Percentiles rank a stretch among this genome's conserved stretches.
phyloP scores from a whole-genome alignment of 2,797 vertebrate species.

The Epinephelus coioides region DNA sequence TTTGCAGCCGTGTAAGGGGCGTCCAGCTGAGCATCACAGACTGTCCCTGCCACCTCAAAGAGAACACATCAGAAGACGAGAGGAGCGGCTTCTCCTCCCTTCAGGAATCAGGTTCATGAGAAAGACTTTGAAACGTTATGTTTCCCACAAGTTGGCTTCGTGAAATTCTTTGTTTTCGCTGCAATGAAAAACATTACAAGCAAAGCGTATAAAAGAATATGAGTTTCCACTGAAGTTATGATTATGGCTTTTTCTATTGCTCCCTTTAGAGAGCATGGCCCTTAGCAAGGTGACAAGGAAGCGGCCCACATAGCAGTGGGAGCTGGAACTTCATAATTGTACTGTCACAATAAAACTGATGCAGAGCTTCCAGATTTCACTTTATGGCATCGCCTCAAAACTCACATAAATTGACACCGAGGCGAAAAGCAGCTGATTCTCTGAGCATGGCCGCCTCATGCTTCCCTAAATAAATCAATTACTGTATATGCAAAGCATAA shows the following conservation, averaged over 20 bases:
- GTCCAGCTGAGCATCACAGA: slow-evolving; percentile 71
- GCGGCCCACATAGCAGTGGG: slow-evolving; percentile 65
- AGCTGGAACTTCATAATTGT: slow-evolving; percentile 80
- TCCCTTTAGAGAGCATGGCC: slow-evolving; percentile 75
- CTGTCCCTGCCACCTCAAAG: slow-evolving; percentile 76
- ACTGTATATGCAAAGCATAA: slow-evolving; percentile 30
- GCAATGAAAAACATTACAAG: slow-evolving; percentile 76
- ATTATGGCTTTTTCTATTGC: slow-evolving; percentile 77
- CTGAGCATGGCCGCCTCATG: slow-evolving; percentile 21
- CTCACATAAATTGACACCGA: slow-evolving; percentile 52
- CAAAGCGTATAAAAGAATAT: slow-evolving; percentile 78
- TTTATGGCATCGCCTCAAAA: slow-evolving; percentile 62
- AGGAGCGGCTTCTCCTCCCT: slow-evolving; percentile 33
- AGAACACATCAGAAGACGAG: slow-evolving; percentile 65
- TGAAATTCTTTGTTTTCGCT: slow-evolving; percentile 71
- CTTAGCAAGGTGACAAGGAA: slow-evolving; percentile 78
- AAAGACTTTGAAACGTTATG: slow-evolving; percentile 65
- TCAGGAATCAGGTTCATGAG: slow-evolving; percentile 42
- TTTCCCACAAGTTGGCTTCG: slow-evolving; percentile 65
- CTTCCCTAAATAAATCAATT: slow-evolving; percentile 55
- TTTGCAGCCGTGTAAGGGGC: slow-evolving; percentile 49
- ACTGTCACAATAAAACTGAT: slow-evolving; percentile 84
- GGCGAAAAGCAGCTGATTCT: slow-evolving; percentile 29
- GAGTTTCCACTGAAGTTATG: slow-evolving; percentile 80
- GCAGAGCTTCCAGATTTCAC: slow-evolving; percentile 69